Evolutionary conservation across 2,888 invertebrate species (phyloP), one percentile per base, ranked within the genome.

Genomic region (Amphipoea oculea): DNA sequence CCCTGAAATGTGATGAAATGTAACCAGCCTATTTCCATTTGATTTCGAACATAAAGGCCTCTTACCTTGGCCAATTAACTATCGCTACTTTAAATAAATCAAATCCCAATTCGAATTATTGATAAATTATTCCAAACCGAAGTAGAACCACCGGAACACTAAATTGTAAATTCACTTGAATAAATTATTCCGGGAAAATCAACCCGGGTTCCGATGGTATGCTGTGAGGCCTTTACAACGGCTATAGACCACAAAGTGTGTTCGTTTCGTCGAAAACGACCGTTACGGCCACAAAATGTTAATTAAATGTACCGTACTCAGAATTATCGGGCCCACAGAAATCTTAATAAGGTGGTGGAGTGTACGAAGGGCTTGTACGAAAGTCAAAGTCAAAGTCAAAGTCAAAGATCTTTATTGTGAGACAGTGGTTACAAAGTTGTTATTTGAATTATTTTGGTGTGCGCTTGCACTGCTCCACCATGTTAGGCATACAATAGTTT

Each of bases 221-320:
- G 76, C 70, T 57, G 23, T 66, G 12, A 29, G 67, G 42, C 65
- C 48, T 76, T 76, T 76, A 86, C 79, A 74, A 57, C 12, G 23
- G 54, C 76, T 65, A 66, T 71, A 79, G 42, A 71, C 86, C 84
- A 36, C 84, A 23, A 86, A 85, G 42, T 76, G 76, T 76, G 79
- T 86, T 86, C 75, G 84, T 83, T 79, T 85, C 86, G 72, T 72
- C 62, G 86, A 83, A 83, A 79, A 72, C 62, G 73, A 23, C 71
- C 48, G 42, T 66, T 74, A 76, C 67, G 60, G 11, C 86, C 84
- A 51, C 84, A 76, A 86, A 85, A 86, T 85, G 84, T 79, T 85
- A 85, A 85, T 85, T 86, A 85, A 86, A 79, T 86, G 84, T 85
- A 86, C 84, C 84, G 84, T 86, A 85, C 84, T 79, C 76, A 83